A percentile compares a stretch with the other conserved stretches of the same genome.
These are phyloP conservation scores for Hepsetus odoe DNA, from an alignment of 2,113 vertebrate genomes.

Conservation along the genomic window DNA sequence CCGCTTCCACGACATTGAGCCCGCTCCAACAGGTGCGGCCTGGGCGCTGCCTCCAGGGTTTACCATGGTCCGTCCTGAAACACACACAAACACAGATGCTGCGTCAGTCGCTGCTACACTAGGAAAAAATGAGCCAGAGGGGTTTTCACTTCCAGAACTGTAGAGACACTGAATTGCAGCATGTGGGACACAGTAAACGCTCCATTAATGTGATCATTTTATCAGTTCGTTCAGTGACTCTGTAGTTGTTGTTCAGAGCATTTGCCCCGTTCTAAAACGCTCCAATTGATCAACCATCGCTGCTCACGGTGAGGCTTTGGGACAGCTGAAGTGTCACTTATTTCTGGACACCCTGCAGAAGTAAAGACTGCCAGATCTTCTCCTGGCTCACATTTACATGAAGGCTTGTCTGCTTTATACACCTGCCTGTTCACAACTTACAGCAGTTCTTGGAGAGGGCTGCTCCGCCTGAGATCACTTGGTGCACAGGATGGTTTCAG, in stretches of 20 bases:
- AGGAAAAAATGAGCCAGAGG: too few relatives aligned
- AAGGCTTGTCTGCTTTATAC: too few relatives aligned
- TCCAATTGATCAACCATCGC: too few relatives aligned
- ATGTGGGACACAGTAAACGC: too few relatives aligned
- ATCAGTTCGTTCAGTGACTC: too few relatives aligned
- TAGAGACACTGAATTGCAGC: not conserved
- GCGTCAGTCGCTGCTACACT: not conserved
- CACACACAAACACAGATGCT: constrained; percentile 20
- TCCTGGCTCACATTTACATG: not conserved
- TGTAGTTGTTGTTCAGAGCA: too few relatives aligned
- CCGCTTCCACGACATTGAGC: constrained; percentile 95
- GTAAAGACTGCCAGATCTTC: not conserved
- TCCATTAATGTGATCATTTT: too few relatives aligned
- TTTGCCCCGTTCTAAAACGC: too few relatives aligned
- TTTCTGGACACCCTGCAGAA: too few relatives aligned
- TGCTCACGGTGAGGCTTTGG: too few relatives aligned
- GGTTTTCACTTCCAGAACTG: constrained; percentile 16
- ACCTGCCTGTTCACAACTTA: not conserved
- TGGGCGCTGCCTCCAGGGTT: constrained; percentile 95
- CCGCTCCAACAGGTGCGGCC: constrained; percentile 88
- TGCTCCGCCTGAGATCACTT: constrained; percentile 14
- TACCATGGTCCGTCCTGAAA: constrained; percentile 83
- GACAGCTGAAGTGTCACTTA: too few relatives aligned
- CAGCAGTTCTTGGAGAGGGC: not conserved
- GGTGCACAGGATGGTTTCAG: constrained; percentile 13